phyloP scores from a whole-genome alignment of 2,113 vertebrate genomes.

The Engystomops pustulosus region DNA sequence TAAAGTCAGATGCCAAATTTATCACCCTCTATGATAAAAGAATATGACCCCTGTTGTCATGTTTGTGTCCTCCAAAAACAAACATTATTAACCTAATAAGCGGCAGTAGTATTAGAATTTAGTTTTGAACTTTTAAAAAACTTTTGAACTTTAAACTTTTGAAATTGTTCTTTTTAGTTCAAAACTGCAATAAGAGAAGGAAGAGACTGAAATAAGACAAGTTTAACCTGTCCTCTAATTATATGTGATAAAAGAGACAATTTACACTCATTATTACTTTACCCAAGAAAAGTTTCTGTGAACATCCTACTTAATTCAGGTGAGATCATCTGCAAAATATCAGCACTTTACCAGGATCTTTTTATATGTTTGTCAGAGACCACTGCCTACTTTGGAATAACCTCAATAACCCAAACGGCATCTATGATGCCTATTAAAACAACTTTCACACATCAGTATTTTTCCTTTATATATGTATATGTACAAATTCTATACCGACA shows the following conservation, averaged over 20 bases:
- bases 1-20: too few species aligned
- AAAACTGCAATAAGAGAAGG: neutral
- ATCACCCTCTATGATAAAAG: too few species aligned
- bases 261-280: conserved; percentile 12
- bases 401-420: too few species aligned
- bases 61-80: neutral
- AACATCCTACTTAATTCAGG: conserved; percentile 23
- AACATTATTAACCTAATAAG: neutral
- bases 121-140: too few species aligned
- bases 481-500: too few species aligned
- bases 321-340: neutral
- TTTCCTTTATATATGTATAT: too few species aligned
- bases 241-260: conserved; percentile 8
- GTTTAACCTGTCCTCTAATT: neutral
- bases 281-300: neutral
- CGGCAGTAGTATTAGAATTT: too few species aligned
- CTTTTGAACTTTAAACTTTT: too few species aligned
- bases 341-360: neutral
- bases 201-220: neutral
- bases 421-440: too few species aligned
- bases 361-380: neutral
- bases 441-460: too few species aligned
- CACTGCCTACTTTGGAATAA: too few species aligned
- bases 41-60: neutral
- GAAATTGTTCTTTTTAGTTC: neutral